These are phyloP conservation scores for Rousettus leschenaultii DNA, from an alignment of 2,113 vertebrate species.

Conservation along the genomic window DNA sequence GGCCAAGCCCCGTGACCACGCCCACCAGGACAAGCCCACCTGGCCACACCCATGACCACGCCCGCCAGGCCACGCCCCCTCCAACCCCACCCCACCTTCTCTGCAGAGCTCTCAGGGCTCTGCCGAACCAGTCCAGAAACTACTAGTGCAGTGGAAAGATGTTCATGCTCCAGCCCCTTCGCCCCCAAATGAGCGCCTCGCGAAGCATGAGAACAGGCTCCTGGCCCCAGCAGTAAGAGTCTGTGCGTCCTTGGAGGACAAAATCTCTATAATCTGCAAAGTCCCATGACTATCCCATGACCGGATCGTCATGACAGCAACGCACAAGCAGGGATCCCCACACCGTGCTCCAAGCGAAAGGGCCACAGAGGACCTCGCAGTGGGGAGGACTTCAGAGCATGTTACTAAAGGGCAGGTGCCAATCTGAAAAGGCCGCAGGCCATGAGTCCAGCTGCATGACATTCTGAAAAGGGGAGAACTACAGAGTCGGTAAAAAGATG, in stretches of 20 bases:
- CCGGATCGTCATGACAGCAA: no score
- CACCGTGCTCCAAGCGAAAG: rapidly evolving
- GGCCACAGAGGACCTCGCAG: background rate
- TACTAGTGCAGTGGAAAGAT: background rate
- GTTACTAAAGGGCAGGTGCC: background rate
- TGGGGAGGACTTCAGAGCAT: background rate
- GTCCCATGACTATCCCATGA: background rate
- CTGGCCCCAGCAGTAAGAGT: background rate
- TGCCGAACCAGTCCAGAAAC: background rate
- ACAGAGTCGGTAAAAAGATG: background rate
- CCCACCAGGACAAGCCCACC: no score
- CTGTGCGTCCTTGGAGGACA: background rate
- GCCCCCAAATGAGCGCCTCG: no score
- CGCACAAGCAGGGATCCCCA: background rate
- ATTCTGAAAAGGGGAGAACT: background rate
- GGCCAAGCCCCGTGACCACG: no score
- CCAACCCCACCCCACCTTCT: no score
- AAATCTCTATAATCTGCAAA: background rate
- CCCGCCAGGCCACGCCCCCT: no score
- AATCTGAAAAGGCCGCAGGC: background rate
- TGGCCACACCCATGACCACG: no score
- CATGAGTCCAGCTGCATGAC: rapidly evolving
- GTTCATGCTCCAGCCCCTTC: no score
- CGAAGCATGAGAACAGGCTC: background rate
- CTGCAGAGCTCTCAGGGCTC: background rate